These are phyloP conservation scores for Cantharis lateralis DNA, from an alignment of 2,888 invertebrate genomes.

Conservation along the genomic window DNA sequence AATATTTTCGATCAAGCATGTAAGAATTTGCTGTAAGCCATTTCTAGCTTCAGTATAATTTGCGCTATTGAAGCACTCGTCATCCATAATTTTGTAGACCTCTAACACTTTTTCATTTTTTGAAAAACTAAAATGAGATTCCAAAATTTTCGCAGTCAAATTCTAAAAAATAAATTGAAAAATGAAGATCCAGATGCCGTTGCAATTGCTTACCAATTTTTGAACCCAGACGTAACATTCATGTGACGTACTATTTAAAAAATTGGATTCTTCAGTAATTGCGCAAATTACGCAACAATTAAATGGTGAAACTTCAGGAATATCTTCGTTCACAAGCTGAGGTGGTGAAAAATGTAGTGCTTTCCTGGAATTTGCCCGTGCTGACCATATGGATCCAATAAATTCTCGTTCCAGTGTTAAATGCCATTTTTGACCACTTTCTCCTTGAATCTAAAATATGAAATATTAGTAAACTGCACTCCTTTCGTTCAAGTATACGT, in stretches of 20 bases:
- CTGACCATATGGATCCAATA: conserved; percentile 73
- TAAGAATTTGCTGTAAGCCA: conserved; percentile 50
- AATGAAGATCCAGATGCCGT: no score
- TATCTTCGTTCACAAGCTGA: conserved; percentile 64
- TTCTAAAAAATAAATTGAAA: conserved; percentile 52
- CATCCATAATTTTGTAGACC: conserved; percentile 58
- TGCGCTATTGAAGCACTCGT: conserved; percentile 35
- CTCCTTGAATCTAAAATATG: conserved; percentile 48
- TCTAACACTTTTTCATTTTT: conserved; percentile 57
- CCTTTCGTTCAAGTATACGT: conserved; percentile 43
- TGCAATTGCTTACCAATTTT: conserved; percentile 57
- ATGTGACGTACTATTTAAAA: conserved; percentile 57
- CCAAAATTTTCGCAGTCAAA: conserved; percentile 62
- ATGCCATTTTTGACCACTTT: conserved; percentile 78
- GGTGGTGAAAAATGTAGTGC: conserved; percentile 58
- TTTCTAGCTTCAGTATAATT: conserved; percentile 42
- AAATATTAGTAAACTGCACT: not conserved
- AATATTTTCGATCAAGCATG: conserved; percentile 56
- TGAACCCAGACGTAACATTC: conserved; percentile 62
- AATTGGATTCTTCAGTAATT: conserved; percentile 57
- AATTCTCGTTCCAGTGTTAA: conserved; percentile 79
- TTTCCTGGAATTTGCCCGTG: conserved; percentile 47
- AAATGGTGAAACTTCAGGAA: conserved; percentile 66
- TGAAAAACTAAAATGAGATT: conserved; percentile 62
- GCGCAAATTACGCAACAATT: conserved; percentile 72